Percentiles rank a stretch among this genome's conserved stretches.
Conservation (phyloP, 2,888 invertebrate species). For the Drosophila aldrichi region DNA sequence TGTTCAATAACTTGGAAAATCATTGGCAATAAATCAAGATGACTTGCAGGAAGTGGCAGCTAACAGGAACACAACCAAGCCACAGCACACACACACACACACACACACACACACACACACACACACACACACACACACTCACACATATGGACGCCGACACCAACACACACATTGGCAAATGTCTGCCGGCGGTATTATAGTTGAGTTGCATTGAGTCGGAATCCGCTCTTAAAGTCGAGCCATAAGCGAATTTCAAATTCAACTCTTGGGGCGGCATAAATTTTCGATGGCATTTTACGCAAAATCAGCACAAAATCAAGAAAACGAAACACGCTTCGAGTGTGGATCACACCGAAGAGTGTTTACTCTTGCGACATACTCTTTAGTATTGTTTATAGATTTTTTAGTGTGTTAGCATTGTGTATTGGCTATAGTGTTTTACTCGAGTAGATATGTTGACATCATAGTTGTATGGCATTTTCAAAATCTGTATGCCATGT, state of each 20-base stretch:
- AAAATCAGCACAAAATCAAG: conserved; percentile 72
- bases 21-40: conserved; percentile 84
- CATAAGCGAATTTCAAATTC: conserved; percentile 70
- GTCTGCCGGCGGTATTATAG: conserved; percentile 46
- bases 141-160: not conserved
- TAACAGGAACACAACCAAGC: conserved; percentile 35
- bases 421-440: too few species aligned
- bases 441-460: too few species aligned
- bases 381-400: too few species aligned
- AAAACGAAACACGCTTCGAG: conserved; percentile 10
- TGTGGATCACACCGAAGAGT: not conserved
- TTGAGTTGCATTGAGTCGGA: conserved; percentile 51
- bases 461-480: too few species aligned
- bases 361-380: conserved; percentile 27
- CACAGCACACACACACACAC: conserved; percentile 12
- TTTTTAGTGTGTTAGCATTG: too few species aligned
- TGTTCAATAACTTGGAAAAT: conserved; percentile 85
- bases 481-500: too few species aligned
- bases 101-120: conserved; percentile 2
- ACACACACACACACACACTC: conserved; percentile 1
- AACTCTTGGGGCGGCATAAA: conserved; percentile 75
- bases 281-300: conserved; percentile 68
- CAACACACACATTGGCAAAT: conserved; percentile 11
- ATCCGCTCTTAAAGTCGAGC: conserved; percentile 50
- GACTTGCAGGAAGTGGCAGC: conserved; percentile 76